A percentile compares a stretch with the other conserved stretches of the same genome.
Conservation (phyloP, 2,797 vertebrate genomes). For the Gymnopithys bicolor region DNA sequence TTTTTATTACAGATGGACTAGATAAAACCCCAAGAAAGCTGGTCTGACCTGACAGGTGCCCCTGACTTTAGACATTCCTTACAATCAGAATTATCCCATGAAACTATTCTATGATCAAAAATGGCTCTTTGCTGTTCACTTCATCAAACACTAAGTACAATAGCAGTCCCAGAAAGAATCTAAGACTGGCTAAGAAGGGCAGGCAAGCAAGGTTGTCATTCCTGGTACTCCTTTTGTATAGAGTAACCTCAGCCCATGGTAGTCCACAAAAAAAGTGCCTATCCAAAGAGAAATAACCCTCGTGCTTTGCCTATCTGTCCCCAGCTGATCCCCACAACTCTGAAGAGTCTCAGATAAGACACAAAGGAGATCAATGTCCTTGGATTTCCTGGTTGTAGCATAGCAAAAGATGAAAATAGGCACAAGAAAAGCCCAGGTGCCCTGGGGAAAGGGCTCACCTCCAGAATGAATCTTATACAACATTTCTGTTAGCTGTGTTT, state of each 20-base stretch:
- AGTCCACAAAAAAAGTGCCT: background rate
- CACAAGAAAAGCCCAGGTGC: background rate
- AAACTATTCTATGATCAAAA: background rate
- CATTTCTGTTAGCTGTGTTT: background rate
- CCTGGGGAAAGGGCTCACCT: background rate
- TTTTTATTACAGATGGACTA: background rate
- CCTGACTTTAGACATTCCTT: background rate
- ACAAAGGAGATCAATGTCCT: background rate
- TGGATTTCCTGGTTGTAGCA: background rate
- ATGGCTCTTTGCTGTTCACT: background rate
- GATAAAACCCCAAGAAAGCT: background rate
- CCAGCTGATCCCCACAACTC: background rate
- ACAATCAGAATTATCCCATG: background rate
- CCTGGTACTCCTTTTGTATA: background rate
- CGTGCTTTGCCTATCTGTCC: background rate
- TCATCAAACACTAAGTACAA: background rate
- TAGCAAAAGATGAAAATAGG: rapidly evolving
- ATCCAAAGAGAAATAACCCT: background rate
- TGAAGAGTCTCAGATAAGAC: background rate
- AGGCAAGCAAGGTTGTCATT: background rate
- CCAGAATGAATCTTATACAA: background rate
- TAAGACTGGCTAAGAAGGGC: background rate
- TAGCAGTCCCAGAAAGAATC: background rate
- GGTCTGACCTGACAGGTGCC: background rate
- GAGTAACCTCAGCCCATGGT: background rate